These are phyloP conservation scores for Trogon melanurus DNA, from an alignment of 2,113 vertebrate genomes.

Conservation along the genomic window DNA sequence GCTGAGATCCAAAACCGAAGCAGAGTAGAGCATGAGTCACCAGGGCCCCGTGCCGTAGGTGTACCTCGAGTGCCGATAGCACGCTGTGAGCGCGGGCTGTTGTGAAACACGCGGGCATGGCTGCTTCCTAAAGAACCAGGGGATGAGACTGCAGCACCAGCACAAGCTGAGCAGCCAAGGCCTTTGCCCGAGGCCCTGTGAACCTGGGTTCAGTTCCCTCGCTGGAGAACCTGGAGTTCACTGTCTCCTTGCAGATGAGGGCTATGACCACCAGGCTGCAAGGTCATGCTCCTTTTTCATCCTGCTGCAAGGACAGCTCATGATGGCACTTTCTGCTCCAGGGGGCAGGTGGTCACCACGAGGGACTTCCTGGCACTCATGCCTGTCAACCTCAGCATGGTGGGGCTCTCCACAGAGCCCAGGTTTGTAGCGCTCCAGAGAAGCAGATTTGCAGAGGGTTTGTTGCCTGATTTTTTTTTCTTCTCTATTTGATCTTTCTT, in stretches of 20 bases:
- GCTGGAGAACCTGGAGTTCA: background rate
- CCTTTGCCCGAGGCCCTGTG: background rate
- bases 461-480: background rate
- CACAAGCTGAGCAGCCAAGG: background rate
- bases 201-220: background rate
- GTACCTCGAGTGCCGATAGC: background rate
- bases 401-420: accelerated
- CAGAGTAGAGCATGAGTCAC: background rate
- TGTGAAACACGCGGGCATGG: background rate
- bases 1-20: background rate
- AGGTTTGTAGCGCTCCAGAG: background rate
- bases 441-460: background rate
- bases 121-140: background rate
- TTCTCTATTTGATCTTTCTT: background rate
- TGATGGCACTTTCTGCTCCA: background rate
- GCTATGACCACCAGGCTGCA: background rate
- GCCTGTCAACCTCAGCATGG: accelerated
- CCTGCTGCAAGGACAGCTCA: accelerated
- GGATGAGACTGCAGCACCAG: background rate
- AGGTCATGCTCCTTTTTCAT: background rate
- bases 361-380: background rate
- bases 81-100: background rate
- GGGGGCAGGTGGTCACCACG: background rate
- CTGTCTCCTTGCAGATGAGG: background rate
- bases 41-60: background rate